phyloP scores from a whole-genome alignment of 64 coral and sea anemone species.

The Montipora capricornis region DNA sequence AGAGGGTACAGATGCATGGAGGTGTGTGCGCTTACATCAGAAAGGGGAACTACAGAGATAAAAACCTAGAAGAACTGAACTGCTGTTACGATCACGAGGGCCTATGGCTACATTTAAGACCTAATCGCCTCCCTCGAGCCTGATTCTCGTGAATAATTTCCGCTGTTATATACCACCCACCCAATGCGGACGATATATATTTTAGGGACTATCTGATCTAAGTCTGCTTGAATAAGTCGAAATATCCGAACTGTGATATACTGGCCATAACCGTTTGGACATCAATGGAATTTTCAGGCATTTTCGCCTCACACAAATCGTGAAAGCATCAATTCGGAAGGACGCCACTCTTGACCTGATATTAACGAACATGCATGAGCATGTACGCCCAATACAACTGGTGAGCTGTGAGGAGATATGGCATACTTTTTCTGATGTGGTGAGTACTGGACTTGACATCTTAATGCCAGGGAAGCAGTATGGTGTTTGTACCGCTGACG shows the following conservation, averaged over 20 bases:
- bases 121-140: conserved; percentile 56
- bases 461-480: conserved; percentile 60
- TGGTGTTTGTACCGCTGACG: conserved; percentile 26
- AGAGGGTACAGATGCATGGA: conserved; percentile 23
- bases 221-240: background rate
- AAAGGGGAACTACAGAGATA: conserved; percentile 37
- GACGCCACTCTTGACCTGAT: conserved; percentile 65
- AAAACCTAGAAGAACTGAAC: conserved; percentile 52
- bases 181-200: conserved; percentile 32
- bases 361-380: conserved; percentile 67
- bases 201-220: conserved; percentile 51
- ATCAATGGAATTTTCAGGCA: conserved; percentile 27
- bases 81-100: conserved; percentile 53
- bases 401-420: conserved; percentile 59
- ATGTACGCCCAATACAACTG: conserved; percentile 15
- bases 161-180: conserved; percentile 61
- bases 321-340: conserved; percentile 63
- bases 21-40: conserved; percentile 47
- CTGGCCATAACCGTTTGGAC: conserved; percentile 40
- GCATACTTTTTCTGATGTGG: conserved; percentile 44
- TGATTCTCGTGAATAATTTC: conserved; percentile 49
- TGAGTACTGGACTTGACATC: conserved; percentile 61
- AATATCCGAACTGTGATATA: conserved; percentile 61
- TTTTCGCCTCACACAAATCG: conserved; percentile 73
- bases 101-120: conserved; percentile 50